Evolutionary conservation across 2,797 vertebrate species (phyloP).

Genomic region (Cossypha dichroa): DNA sequence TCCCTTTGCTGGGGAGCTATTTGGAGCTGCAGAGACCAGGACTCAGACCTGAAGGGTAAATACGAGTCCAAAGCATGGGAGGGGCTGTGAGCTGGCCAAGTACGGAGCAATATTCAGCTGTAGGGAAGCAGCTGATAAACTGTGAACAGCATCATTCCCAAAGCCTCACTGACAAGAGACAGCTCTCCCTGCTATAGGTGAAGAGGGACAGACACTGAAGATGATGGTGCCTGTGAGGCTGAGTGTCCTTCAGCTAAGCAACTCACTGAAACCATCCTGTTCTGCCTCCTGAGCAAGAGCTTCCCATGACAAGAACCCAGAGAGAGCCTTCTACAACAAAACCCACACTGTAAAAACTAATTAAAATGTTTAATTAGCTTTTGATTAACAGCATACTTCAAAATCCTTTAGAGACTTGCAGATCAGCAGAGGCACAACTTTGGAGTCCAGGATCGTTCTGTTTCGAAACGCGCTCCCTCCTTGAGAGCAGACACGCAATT

Average conservation of each 20-base stretch:
- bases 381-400: constrained; percentile 11
- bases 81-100: neutral
- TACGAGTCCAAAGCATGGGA: neutral
- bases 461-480: neutral
- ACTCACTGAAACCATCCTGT: neutral
- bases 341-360: neutral
- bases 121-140: neutral
- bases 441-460: fast-evolving
- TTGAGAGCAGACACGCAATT: neutral
- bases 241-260: neutral
- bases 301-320: neutral
- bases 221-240: neutral
- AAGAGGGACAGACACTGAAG: neutral
- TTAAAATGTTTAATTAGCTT: constrained; percentile 5
- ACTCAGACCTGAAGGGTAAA: neutral
- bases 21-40: neutral
- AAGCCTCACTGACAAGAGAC: neutral
- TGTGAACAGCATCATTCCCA: neutral
- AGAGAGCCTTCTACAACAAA: neutral
- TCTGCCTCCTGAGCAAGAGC: neutral
- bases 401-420: neutral
- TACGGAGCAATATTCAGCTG: fast-evolving
- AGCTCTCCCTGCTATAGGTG: neutral
- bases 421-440: neutral
- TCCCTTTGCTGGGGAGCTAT: neutral